A percentile compares a stretch with the other conserved stretches of the same genome.
Evolutionary conservation across 2,888 invertebrate species (phyloP).

Genomic region (Trypoxylon attenuatum): DNA sequence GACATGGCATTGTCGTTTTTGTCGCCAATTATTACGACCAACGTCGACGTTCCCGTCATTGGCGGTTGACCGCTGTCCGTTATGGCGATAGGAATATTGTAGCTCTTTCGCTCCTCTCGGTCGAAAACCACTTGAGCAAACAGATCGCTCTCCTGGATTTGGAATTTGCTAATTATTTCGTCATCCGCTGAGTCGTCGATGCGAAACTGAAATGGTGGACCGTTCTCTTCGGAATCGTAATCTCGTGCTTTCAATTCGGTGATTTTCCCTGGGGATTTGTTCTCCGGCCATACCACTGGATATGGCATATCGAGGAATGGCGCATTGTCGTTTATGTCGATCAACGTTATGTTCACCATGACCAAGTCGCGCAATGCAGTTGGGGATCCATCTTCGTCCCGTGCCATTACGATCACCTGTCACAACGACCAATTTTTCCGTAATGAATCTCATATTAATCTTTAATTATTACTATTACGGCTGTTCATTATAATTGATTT

Average conservation of each 20-base stretch:
- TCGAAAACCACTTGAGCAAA: slow-evolving; percentile 87
- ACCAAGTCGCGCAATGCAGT: slow-evolving; percentile 80
- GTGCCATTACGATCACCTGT: slow-evolving; percentile 79
- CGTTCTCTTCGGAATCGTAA: slow-evolving; percentile 88
- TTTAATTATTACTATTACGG: no score
- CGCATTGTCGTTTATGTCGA: slow-evolving; percentile 95
- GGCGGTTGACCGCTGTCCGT: slow-evolving; percentile 87
- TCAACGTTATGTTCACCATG: slow-evolving; percentile 80
- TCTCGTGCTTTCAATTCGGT: slow-evolving; percentile 84
- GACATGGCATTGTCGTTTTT: slow-evolving; percentile 94
- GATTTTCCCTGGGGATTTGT: slow-evolving; percentile 82
- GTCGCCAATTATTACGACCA: slow-evolving; percentile 95
- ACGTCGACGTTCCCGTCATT: slow-evolving; percentile 86
- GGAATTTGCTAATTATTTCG: slow-evolving; percentile 84
- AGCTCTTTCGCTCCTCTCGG: slow-evolving; percentile 90
- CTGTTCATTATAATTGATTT: no score
- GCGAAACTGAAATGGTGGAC: slow-evolving; percentile 88
- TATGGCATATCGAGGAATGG: slow-evolving; percentile 89
- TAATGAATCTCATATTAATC: no score
- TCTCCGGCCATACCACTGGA: slow-evolving; percentile 90
- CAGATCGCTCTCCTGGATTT: slow-evolving; percentile 82
- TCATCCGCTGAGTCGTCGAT: slow-evolving; percentile 78
- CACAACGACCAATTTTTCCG: no score
- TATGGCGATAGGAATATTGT: slow-evolving; percentile 91
- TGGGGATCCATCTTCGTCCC: slow-evolving; percentile 83